Base-by-base conservation (phyloP, 2,797 vertebrate genomes). In the Dryobates pubescens region DNA sequence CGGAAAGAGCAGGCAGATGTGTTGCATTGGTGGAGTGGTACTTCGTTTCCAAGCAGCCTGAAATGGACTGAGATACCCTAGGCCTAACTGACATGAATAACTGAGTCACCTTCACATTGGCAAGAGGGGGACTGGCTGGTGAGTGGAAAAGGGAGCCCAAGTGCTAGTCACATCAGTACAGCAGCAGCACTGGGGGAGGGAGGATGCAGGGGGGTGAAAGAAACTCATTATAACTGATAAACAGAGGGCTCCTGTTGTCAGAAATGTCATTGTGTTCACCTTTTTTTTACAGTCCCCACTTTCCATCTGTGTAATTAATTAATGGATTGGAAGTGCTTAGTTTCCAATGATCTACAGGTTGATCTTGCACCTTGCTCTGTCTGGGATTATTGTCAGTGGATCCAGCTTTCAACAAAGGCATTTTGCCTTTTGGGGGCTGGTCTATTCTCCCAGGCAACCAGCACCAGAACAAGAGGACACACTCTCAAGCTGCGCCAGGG, bases 251-350 rank as follows among this genome's bases (percentile, higher is more conserved):
- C 80, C 91, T 51, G 75, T 96, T 96, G 94, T 92, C 95, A 94
- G 90, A 93, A 92, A 77, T 96, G 96, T 96, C 95, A 96, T 96
- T 96, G 93, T 82, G 8, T 90, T 96, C 96, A 95, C 93, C 90
- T 95, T 94, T 96, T 89, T 94, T 91, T 77, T 77, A 61, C 69
- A 90, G 93, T 95, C 93, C 96, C 93, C 86, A 94, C 86, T 95
- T 96, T 97, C 96, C 93, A 96, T 92, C 96, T 96, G 96, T 90
- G 94, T 95, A 96, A 96, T 97, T 97, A 96, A 96, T 96, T 96
- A 96, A 94, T 92, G 88, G 94, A 92, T 93, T 88, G 89, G 83
- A 95, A 95, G 89, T 93, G 77, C 88, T 96, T 95, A 74, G 68
- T 96, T 96, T 95, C 88, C 77, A 79, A 64, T 91, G 89, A 94